Percentiles rank a stretch among this genome's conserved stretches.
phyloP scores from a whole-genome alignment of 2,797 vertebrate genomes.

The Lepilemur ruficaudatus region DNA sequence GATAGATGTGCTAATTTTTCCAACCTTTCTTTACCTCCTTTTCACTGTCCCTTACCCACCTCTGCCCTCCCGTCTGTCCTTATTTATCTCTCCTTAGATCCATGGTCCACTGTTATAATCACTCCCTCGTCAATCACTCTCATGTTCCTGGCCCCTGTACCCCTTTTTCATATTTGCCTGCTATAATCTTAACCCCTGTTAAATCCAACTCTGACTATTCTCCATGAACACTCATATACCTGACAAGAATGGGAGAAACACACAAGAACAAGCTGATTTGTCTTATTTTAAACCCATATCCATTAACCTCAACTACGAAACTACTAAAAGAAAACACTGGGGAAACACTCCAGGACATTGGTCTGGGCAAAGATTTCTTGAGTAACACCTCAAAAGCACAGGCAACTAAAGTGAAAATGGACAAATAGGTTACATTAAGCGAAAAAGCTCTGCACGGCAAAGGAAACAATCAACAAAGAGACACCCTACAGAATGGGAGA shows the following conservation, averaged over 20 bases:
- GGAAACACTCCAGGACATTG: too few species aligned
- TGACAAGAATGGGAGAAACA: neutral
- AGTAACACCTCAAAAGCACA: neutral
- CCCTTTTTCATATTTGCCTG: neutral
- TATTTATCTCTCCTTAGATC: neutral
- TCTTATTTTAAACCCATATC: neutral
- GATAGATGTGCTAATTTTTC: neutral
- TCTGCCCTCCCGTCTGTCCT: neutral
- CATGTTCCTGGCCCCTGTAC: neutral
- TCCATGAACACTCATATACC: neutral
- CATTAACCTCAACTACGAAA: neutral
- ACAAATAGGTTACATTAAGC: neutral
- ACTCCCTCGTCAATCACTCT: neutral
- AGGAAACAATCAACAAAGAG: neutral
- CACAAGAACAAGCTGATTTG: neutral
- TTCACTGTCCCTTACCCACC: neutral
- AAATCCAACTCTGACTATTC: neutral
- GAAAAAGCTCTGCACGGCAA: neutral
- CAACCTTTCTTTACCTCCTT: neutral
- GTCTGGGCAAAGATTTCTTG: too few species aligned
- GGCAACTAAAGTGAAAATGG: neutral
- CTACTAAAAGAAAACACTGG: neutral
- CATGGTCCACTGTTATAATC: neutral
- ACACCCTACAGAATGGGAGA: neutral
- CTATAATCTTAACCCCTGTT: neutral